Base-by-base conservation (phyloP, 2,113 vertebrate genomes). In the Gallinago jamesoni region DNA sequence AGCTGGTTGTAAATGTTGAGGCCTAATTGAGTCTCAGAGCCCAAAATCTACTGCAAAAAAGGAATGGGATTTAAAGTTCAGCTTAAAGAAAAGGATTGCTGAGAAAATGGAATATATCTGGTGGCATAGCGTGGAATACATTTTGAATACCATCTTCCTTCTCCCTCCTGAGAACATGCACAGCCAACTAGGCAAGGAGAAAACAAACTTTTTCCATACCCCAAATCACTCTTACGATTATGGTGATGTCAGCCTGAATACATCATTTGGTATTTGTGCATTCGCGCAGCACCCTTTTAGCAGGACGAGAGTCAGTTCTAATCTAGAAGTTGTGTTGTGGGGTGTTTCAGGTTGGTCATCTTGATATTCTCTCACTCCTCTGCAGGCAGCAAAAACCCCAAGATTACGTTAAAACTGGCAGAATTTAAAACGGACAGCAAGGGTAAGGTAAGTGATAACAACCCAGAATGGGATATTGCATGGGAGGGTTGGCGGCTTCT, bases 321-420 rank as follows among this genome's bases (percentile, higher is more conserved):
- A 21, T 57, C 30, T 45, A 35, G 50, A 69, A 69, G 24, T 35
- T 81, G 12, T 39, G 3, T 39, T 76, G 43, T 24, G 35, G 55
- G 18, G 28, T n/a, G 47, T 78, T 67, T 67, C 13, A 25, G 7
- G 41, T n/a, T 52, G 15, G 10, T 35, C 18, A 73, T 64, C 11
- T 43, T 59, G 68, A 27, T 37, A 0, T 74, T 89, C 45, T 84
- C 22, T 89, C 87, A 39, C 19, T 70, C 43, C 43, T 48, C 92
- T 89, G 39, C 96, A 99, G 99, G 99, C 77, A 99, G 99, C 98
- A 99, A 99, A 98, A 99, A 99, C 76, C 99, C 99, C 78, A 99
- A 98, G 96, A 99, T 99, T 12, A 98, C 99, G 5, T 97, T 99
- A 70, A 99, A 99, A 95, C 97, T 99, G 94, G 98, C 98, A 13